Base-by-base conservation (phyloP, 2,113 vertebrate species). In the Daphoenositta chrysoptera region DNA sequence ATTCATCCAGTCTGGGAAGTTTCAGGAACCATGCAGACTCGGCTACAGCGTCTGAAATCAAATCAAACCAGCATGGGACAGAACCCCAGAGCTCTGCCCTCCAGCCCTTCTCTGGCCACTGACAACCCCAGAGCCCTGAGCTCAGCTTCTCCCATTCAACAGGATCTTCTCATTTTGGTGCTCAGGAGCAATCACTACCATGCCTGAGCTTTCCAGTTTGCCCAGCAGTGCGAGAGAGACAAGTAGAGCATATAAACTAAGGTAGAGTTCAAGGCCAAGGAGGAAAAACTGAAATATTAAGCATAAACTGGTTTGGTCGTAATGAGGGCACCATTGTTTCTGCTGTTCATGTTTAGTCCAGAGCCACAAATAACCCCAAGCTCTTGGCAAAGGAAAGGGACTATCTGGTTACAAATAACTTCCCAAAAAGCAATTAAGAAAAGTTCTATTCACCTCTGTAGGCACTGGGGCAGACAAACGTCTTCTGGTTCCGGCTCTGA, bases 261-360 rank as follows among this genome's bases (percentile, higher is more conserved):
- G 16, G 24, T 1, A 48, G 27, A 80, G 37, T 39, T 73, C 47
- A 81, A 81, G 47, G 51, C 14, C 37, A 63, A 68, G 17, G 37
- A 37, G 42, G 15, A 89, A 79, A 92, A 92, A 28, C 3, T 28
- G 33, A 73, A 92, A 90, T n/a, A 73, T 39, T 76, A 61, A 91
- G 21, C n/a, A 33, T 33, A 31, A 42, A 50, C 11, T 44, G 37
- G 5, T 14, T 30, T 4, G 2, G n/a, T 56, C 37, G 30, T 50
- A 45, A 45, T 0, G 24, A 47, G 8, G 7, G 5, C 18, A n/a
- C 40, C 42, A 37, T 26, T 87, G 17, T 66, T 94, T 76, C 37
- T 87, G 48, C 31, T 72, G 15, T 53, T 83, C 21, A 30, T 58
- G 75, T 51, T 48, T 63, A 91, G 11, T 63, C 16, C 40, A 82